These are phyloP conservation scores for Scarus forsteni DNA, from an alignment of 2,797 vertebrate species.

Conservation along the genomic window DNA sequence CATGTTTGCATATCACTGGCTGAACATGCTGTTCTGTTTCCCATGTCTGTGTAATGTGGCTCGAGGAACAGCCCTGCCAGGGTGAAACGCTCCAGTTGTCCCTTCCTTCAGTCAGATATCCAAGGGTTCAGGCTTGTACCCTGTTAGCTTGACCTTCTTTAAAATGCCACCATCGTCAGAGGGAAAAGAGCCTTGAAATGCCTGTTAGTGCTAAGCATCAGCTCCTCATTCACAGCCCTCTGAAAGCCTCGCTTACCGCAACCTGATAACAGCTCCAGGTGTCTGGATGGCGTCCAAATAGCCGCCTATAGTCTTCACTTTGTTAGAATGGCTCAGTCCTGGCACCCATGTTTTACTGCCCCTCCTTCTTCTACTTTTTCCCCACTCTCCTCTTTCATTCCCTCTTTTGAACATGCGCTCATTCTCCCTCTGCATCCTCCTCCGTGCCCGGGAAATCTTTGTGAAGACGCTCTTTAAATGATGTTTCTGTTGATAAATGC, in stretches of 20 bases:
- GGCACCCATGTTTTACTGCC: constrained; percentile 21
- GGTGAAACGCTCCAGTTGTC: constrained; percentile 29
- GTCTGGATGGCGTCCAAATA: constrained; percentile 72
- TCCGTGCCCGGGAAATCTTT: constrained; percentile 40
- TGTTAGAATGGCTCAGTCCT: constrained; percentile 42
- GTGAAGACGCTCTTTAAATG: constrained; percentile 46
- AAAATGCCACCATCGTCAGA: constrained; percentile 70
- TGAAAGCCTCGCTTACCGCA: constrained; percentile 63
- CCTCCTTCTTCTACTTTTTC: neutral
- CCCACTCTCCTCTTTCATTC: constrained; percentile 21
- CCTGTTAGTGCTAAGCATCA: constrained; percentile 74
- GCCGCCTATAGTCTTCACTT: constrained; percentile 64
- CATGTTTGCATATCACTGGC: constrained; percentile 33
- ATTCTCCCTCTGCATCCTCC: constrained; percentile 38
- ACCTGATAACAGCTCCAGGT: constrained; percentile 77
- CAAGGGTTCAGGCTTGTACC: constrained; percentile 54
- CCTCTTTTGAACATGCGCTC: neutral
- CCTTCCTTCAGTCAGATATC: constrained; percentile 51
- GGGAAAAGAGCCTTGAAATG: constrained; percentile 65
- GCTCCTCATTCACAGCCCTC: constrained; percentile 70
- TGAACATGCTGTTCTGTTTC: constrained; percentile 40
- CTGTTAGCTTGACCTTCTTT: constrained; percentile 78
- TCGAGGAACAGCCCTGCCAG: constrained; percentile 26
- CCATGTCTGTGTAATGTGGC: constrained; percentile 26
- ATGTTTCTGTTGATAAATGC: constrained; percentile 57